Base-by-base conservation (phyloP, 2,888 invertebrate genomes). In the Andrena marginata region DNA sequence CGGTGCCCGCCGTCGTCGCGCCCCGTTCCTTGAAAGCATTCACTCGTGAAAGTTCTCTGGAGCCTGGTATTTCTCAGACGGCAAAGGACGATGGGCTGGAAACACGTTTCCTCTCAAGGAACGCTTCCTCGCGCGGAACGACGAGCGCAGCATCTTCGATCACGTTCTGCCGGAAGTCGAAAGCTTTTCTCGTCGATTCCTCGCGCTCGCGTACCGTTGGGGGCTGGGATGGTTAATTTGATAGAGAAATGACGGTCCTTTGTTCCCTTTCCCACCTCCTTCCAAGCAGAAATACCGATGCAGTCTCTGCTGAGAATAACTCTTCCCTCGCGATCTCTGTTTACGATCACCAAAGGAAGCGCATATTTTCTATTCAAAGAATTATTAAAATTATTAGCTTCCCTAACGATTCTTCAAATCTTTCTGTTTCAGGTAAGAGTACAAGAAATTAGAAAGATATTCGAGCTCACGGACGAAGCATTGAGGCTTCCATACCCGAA, bases 401-500 rank as follows among this genome's bases (percentile, higher is more conserved):
- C 13, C 48, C 13, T 65, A 65, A 80, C n/a, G 16, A 56, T 56
- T 29, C 8, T 49, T 5, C 5, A 1, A 42, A 54, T 70, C 20
- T 82, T 67, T 84, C 67, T 87, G 84, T 85, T 87, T 64, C 71
- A 87, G 87, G 87, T 87, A 87, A 87, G 85, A 60, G 51, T 29
- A 62, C 48, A 23, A 29, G n/a, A 35, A 10, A 56, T 56, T n/a
- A 16, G 26, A 8, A 26, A 20, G 20, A 23, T 5, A 65, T 65
- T 51, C n/a, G 35, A n/a, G 26, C 23, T 42, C 31, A 42, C n/a
- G 54, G 20, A n/a, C 13, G 8, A 26, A 23, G 16, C 16, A 29
- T 29, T 26, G 16, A 16, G 29, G 5, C 10, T 62, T 3, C n/a
- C 10, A 31, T 42, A 16, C 33, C 16, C 33, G 2, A 48, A 33